phyloP scores from a whole-genome alignment of 2,797 vertebrate species.

The Pangasius krempfi region DNA sequence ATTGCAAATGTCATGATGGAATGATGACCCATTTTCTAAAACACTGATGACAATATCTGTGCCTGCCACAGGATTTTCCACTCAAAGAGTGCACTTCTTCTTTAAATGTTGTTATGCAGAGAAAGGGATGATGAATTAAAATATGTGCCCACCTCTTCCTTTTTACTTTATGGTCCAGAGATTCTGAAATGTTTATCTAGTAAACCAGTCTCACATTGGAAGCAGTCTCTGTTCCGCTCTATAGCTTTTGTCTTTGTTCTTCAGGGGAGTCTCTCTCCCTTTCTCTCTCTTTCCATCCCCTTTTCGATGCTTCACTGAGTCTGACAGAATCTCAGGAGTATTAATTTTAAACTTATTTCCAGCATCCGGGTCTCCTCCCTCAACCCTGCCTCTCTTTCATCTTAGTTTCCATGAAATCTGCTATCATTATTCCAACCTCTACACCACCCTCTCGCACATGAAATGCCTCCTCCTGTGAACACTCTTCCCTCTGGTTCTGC shows the following conservation, averaged over 20 bases:
- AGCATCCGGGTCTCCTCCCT: slow-evolving; percentile 42
- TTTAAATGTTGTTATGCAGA: slow-evolving; percentile 15
- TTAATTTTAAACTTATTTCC: slow-evolving; percentile 45
- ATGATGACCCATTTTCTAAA: slow-evolving; percentile 8
- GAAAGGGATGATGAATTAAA: neutral
- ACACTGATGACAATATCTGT: neutral
- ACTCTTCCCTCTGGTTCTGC: slow-evolving; percentile 26
- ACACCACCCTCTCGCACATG: slow-evolving; percentile 37
- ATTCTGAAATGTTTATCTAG: slow-evolving; percentile 44
- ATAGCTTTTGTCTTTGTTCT: slow-evolving; percentile 37
- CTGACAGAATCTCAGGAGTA: slow-evolving; percentile 44
- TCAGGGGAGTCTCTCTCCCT: slow-evolving; percentile 26
- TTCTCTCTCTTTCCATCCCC: slow-evolving; percentile 14
- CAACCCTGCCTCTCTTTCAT: slow-evolving; percentile 39
- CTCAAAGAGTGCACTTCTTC: neutral
- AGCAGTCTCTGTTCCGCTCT: slow-evolving; percentile 24
- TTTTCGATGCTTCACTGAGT: slow-evolving; percentile 46
- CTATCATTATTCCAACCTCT: slow-evolving; percentile 46
- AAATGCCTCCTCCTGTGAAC: slow-evolving; percentile 43
- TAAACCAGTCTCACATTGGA: slow-evolving; percentile 30
- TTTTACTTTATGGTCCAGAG: slow-evolving; percentile 24
- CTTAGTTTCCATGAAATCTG: slow-evolving; percentile 40
- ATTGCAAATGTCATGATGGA: neutral
- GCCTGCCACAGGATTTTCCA: neutral
- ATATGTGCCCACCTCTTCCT: neutral